Base-by-base conservation (phyloP, 2,888 invertebrate species). In the Lobophora halterata region DNA sequence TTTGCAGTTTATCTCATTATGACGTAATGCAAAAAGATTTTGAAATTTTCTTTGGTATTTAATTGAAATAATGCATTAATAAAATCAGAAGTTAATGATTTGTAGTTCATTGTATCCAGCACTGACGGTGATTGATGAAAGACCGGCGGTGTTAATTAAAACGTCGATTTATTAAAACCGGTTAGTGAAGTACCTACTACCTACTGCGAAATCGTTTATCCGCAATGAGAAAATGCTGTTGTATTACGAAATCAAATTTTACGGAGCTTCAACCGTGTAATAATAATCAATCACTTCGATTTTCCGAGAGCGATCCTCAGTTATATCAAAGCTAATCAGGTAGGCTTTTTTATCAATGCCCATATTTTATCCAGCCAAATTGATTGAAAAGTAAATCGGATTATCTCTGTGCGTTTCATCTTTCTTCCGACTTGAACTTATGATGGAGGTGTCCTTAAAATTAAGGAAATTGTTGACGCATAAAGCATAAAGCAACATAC, bases 61-160 rank as follows among this genome's bases (percentile, higher is more conserved):
- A 39, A 45, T 38, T 16, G 35, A 56, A 57, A 65, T 60, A 58
- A 52, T 46, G 49, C 53, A 52, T 54, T 58, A 54, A 63, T 61
- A 60, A 67, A 71, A 70, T 62, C 62, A 63, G 59, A 65, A 66
- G 68, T 66, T 71, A 73, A 75, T 73, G 72, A 69, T 69, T 71
- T 69, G 68, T 60, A 58, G 58, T 65, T 66, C 62, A 65, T 63
- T 62, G 62, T 64, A 58, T 61, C 44, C 46, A 49, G 35, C 49
- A 17, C 44, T 44, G 49, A 30, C 50, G 49, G 55, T 56, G 58
- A 68, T 65, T 59, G 65, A 62, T 62, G 57, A 53, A 45, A 55
- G 49, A 49, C 55, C n/a, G 58, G 58, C 54, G 53, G 50, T 52
- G 57, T 58, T 58, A 49, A 62, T 61, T 61, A 62, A 61, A 58